Evolutionary conservation across 2,797 vertebrate species (phyloP).

Genomic region (Diglossa cyanea): DNA sequence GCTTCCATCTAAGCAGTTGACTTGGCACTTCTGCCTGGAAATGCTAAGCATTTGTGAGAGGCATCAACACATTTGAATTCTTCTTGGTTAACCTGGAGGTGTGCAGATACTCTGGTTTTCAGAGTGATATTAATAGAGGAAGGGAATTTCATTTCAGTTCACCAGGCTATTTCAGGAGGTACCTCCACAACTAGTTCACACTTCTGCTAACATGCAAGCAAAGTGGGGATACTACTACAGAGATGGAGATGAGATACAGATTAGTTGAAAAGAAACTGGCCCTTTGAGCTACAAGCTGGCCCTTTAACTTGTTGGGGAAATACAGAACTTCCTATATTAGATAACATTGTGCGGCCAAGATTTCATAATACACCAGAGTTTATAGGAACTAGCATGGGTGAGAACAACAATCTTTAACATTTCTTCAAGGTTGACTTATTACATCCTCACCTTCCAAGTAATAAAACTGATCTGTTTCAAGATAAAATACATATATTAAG

Average conservation of each 20-base stretch:
- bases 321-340: background rate
- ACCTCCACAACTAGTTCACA: background rate
- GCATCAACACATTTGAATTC: background rate
- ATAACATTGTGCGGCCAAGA: background rate
- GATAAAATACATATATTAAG: background rate
- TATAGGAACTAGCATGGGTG: background rate
- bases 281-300: background rate
- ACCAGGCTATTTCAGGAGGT: background rate
- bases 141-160: background rate
- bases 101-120: background rate
- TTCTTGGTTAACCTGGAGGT: background rate
- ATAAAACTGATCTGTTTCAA: background rate
- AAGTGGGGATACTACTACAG: background rate
- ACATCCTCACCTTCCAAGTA: background rate
- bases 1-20: background rate
- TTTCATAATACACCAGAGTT: background rate
- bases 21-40: background rate
- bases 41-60: background rate
- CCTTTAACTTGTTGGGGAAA: background rate
- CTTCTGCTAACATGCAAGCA: background rate
- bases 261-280: background rate
- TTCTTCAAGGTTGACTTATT: background rate
- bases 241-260: background rate
- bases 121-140: background rate
- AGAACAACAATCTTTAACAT: background rate